Conservation (phyloP, 2,113 vertebrate species). For the Panthera uncia region DNA sequence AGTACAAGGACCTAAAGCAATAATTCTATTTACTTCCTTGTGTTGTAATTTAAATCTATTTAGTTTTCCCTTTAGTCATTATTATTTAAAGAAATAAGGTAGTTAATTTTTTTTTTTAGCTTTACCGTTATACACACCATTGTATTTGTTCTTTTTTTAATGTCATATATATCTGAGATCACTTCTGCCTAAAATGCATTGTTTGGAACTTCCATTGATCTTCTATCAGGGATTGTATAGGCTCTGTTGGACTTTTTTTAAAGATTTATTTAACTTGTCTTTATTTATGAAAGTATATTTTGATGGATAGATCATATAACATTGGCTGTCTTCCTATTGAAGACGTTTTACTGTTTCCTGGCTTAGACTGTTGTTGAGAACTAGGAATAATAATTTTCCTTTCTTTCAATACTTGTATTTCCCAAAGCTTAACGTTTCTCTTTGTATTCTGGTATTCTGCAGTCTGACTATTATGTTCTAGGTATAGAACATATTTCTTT, state of each 20-base stretch:
- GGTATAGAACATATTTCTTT: neutral
- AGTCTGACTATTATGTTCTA: neutral
- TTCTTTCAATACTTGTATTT: neutral
- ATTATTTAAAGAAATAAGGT: neutral
- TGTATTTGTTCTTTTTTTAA: neutral
- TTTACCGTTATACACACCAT: neutral
- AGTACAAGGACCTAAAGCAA: neutral
- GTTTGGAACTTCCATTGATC: neutral
- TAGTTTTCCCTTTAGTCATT: neutral
- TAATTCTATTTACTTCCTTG: neutral
- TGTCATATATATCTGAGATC: neutral
- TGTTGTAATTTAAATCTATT: neutral
- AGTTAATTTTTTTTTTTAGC: neutral
- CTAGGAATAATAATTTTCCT: neutral
- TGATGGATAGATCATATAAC: neutral
- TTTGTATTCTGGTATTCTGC: neutral
- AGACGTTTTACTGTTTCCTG: neutral
- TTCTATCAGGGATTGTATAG: neutral
- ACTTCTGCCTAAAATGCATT: neutral
- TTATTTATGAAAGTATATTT: constrained; percentile 2
- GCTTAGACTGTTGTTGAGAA: neutral
- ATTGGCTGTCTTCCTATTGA: neutral
- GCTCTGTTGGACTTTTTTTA: neutral
- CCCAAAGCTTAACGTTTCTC: neutral
- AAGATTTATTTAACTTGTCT: neutral